These are phyloP conservation scores for Oplegnathus fasciatus DNA, from an alignment of 2,113 vertebrate species.

Conservation along the genomic window DNA sequence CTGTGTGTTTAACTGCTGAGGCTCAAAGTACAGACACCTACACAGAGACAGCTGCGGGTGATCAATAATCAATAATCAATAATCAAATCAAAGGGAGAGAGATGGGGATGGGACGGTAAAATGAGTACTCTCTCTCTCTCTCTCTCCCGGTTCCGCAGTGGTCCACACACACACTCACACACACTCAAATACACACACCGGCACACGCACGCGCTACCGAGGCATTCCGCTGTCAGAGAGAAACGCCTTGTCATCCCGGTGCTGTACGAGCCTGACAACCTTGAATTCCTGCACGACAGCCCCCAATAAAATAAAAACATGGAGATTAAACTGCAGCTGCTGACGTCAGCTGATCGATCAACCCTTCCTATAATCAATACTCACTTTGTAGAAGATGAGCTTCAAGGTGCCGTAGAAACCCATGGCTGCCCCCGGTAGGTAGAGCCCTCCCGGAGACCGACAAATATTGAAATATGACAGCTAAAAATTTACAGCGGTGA, in stretches of 20 bases:
- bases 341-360: not conserved
- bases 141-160: slow-evolving; percentile 67
- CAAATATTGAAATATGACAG: rapidly evolving
- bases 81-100: slow-evolving; percentile 13
- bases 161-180: slow-evolving; percentile 19
- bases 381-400: slow-evolving; percentile 99
- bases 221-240: slow-evolving; percentile 59
- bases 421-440: slow-evolving; percentile 85
- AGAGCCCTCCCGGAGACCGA: slow-evolving; percentile 72
- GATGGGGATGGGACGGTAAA: not conserved
- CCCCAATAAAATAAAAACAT: rapidly evolving
- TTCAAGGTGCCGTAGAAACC: slow-evolving; percentile 98
- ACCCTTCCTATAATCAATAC: slow-evolving; percentile 67
- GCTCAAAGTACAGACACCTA: not conserved
- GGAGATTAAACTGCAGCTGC: not conserved
- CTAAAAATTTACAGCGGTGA: too few relatives aligned
- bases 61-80: slow-evolving; percentile 52
- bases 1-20: not conserved
- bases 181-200: not conserved
- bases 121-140: not conserved
- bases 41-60: not conserved
- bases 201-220: slow-evolving; percentile 33
- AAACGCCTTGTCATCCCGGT: slow-evolving; percentile 77
- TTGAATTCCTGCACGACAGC: not conserved
- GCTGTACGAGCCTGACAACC: slow-evolving; percentile 19